Base-by-base conservation (phyloP, 2,797 vertebrate genomes). In the Gephyroberyx darwinii region DNA sequence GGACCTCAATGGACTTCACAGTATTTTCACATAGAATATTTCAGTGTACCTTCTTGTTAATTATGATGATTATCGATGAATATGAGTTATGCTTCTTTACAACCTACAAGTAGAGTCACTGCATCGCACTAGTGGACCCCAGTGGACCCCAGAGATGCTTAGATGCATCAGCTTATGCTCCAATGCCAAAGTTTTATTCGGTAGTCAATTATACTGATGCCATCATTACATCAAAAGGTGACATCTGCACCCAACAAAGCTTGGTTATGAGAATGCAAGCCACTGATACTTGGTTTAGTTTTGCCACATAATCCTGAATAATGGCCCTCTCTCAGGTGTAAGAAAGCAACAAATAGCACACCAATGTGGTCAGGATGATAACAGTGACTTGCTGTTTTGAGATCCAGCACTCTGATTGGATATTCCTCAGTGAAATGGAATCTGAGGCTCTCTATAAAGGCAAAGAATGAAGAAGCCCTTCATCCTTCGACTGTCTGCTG, bases 351-450 rank as follows among this genome's bases (percentile, higher is more conserved):
- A 89, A 90, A 92, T 84, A 90, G 75, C 85, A 55, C 54, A 9
- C 19, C 53, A 77, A 81, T 78, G 53, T 39, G 50, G 84, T 90
- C 86, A 89, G 75, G 71, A 69, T 81, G 84, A 86, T 81, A 57
- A 84, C 61, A 55, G 81, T 75, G 57, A 81, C 79, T 68, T 75
- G 77, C 77, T 87, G 87, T 90, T 82, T 87, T 86, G 84, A 83
- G 81, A 77, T 74, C 52, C 84, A 74, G 47, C 0, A 45, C 66
- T 86, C 80, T 86, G 86, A 93, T 93, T 93, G 92, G 92, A 59
- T 52, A 47, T 70, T 26, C 61, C 69, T 39, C 50, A 17, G 72
- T 64, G 54, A 75, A 79, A 9, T 8, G 19, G 45, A 72, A 69
- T 54, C 69, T 57, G 69, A 22, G 1, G 13, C 17, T 73, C 58